phyloP scores from a whole-genome alignment of 1,140 invertebrate genomes.

The Drosophila gunungcola region DNA sequence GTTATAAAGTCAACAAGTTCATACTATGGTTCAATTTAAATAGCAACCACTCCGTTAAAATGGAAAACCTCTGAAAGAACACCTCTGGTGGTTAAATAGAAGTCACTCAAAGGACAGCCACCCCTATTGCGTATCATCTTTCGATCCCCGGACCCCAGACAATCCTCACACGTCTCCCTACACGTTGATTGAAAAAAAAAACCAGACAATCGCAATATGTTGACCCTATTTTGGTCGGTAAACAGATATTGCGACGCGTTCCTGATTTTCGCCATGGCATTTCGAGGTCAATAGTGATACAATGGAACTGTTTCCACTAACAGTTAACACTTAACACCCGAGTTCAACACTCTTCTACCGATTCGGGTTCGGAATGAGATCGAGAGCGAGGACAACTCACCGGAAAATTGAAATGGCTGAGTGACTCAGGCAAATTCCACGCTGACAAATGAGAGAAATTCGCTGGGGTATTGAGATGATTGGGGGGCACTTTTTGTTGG shows the following conservation, averaged over 20 bases:
- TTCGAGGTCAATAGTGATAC: constrained; percentile 41
- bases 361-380: constrained; percentile 18
- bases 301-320: constrained; percentile 24
- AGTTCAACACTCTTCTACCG: constrained; percentile 13
- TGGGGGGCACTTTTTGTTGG: constrained; percentile 26
- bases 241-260: constrained; percentile 47
- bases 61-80: too few relatives aligned
- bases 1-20: too few relatives aligned
- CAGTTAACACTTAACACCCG: constrained; percentile 32
- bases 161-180: constrained; percentile 5
- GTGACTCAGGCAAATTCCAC: constrained; percentile 63
- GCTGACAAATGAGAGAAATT: constrained; percentile 40
- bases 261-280: constrained; percentile 34
- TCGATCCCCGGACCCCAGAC: not conserved
- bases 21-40: not conserved
- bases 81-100: constrained; percentile 6
- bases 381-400: constrained; percentile 57
- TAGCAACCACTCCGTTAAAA: not conserved
- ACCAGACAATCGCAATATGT: constrained; percentile 26
- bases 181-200: constrained; percentile 9
- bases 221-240: constrained; percentile 51
- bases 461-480: constrained; percentile 14
- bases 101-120: constrained; percentile 33
- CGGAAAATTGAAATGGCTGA: constrained; percentile 67
- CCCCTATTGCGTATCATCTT: constrained; percentile 25